phyloP scores from a whole-genome alignment of 2,888 invertebrate genomes.

The Girardia tigrina region DNA sequence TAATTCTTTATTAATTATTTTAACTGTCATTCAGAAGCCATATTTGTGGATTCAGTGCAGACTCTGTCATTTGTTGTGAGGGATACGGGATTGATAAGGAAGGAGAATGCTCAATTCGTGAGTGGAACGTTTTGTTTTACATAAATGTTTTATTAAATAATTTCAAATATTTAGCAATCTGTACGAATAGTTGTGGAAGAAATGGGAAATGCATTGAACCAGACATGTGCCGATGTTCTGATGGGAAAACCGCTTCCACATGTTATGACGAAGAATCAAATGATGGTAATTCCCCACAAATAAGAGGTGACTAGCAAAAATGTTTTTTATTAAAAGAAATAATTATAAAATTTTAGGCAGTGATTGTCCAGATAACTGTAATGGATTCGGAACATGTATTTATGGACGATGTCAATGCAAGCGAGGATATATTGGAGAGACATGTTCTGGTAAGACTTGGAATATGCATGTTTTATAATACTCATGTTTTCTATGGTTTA shows the following conservation, averaged over 20 bases:
- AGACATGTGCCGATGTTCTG: constrained; percentile 25
- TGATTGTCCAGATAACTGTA: constrained; percentile 12
- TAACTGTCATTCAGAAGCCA: too few relatives aligned
- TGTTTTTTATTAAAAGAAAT: too few relatives aligned
- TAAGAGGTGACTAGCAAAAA: neutral
- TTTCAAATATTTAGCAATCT: neutral
- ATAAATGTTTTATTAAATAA: neutral
- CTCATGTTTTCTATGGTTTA: too few relatives aligned
- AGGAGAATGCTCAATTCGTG: neutral
- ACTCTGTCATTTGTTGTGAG: neutral
- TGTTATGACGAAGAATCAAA: neutral
- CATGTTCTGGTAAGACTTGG: constrained; percentile 19
- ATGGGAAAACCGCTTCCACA: neutral
- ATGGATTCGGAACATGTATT: neutral
- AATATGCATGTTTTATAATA: too few relatives aligned
- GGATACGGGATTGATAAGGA: neutral
- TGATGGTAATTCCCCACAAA: neutral
- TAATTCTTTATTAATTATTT: too few relatives aligned
- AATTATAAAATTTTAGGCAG: constrained; percentile 16
- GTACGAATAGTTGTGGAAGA: constrained; percentile 3
- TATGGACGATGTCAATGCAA: constrained; percentile 24
- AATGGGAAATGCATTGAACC: constrained; percentile 21
- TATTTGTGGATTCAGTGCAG: neutral
- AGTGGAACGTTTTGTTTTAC: neutral
- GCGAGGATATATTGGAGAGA: neutral